A percentile compares a stretch with the other conserved stretches of the same genome.
Conservation (phyloP, 2,113 vertebrate species). For the Aegotheles bennettii region DNA sequence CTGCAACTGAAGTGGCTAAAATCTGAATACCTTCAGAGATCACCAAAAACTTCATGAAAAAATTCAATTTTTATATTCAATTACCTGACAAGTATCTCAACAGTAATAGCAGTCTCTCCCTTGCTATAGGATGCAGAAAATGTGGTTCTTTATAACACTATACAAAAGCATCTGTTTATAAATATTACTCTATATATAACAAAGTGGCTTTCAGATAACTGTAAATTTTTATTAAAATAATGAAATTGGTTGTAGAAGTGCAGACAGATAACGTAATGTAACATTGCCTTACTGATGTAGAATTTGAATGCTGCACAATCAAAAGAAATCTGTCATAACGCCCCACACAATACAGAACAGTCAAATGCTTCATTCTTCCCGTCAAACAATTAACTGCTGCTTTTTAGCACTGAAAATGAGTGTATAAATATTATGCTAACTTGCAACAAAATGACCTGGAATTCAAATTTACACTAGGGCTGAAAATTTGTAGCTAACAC, state of each 20-base stretch:
- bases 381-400: conserved; percentile 10
- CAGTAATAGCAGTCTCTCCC: neutral
- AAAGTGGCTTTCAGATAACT: neutral
- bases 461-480: neutral
- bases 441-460: neutral
- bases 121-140: neutral
- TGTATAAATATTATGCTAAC: neutral
- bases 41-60: neutral
- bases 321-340: conserved; percentile 20
- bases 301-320: neutral
- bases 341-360: neutral
- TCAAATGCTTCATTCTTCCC: neutral
- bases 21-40: neutral
- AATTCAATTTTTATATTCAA: neutral
- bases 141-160: neutral
- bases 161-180: neutral
- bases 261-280: neutral
- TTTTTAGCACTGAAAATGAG: neutral
- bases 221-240: neutral
- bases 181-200: neutral
- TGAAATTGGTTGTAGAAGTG: neutral
- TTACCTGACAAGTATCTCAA: neutral
- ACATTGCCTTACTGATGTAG: neutral
- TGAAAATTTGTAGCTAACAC: neutral
- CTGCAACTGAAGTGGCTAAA: neutral